Conservation (phyloP, 2,113 vertebrate species). For the Trochalopteron elliotii region DNA sequence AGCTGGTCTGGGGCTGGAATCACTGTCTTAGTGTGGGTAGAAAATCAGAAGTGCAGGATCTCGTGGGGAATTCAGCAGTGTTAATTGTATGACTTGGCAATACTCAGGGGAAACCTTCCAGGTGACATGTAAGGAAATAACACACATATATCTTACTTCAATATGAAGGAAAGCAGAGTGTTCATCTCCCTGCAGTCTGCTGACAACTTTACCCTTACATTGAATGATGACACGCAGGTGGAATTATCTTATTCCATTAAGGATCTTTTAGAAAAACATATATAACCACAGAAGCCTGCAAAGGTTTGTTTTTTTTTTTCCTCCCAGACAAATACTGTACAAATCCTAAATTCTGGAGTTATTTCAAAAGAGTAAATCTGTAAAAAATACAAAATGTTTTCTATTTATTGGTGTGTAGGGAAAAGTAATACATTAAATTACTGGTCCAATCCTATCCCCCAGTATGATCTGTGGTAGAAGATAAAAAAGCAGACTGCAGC, state of each 20-base stretch:
- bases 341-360: constrained; percentile 4
- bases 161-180: not conserved
- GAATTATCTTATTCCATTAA: constrained; percentile 23
- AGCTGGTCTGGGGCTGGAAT: not conserved
- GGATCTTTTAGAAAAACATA: constrained; percentile 1
- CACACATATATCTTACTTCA: constrained; percentile 38
- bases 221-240: constrained; percentile 31
- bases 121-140: constrained; percentile 41
- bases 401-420: not conserved
- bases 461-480: not conserved
- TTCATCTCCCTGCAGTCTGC: not conserved
- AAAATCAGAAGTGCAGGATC: not conserved
- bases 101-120: constrained; percentile 21
- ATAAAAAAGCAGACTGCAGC: not conserved
- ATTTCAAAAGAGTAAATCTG: constrained; percentile 6
- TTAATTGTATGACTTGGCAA: constrained; percentile 35
- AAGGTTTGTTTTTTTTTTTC: not conserved
- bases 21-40: not conserved
- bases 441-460: not conserved
- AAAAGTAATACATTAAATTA: not conserved
- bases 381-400: not conserved
- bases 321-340: not conserved
- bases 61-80: not conserved
- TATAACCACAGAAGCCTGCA: not conserved
- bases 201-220: not conserved